Evolutionary conservation across 2,113 vertebrate genomes (phyloP), one percentile per base, ranked within the genome.

Genomic region (Larimichthys polyactis): DNA sequence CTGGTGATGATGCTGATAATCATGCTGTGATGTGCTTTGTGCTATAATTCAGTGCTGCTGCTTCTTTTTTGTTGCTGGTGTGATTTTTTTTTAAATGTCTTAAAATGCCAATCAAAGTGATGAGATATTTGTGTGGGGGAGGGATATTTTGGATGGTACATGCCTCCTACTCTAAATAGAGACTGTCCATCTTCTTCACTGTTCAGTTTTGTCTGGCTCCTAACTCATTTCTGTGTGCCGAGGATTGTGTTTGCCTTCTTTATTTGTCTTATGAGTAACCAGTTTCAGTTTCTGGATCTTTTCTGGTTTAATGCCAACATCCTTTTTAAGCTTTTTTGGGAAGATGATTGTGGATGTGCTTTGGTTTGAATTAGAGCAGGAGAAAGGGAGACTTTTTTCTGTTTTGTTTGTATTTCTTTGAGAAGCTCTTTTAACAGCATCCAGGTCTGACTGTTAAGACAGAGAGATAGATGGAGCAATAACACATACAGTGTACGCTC

Each of bases 401-500:
- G 46, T 74, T 72, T 72, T 79, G 69, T 82, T 91, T 73, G 63
- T 43, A 4, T 60, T 58, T 60, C 62, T 40, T 55, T 66, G 66
- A 87, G 83, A 92, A 88, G 85, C 85, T 90, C 75, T 83, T 90
- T 88, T 89, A 66, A 69, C 76, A 72, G 72, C 89, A 91, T 89
- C 89, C 91, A 89, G 82, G 27, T 67, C 79, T 81, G 22, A 36
- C 75, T 64, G 51, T 44, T 65, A 81, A 81, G 85, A 77, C 52
- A 24, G 49, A 51, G n/a, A 66, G 29, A 17, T 1, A 27, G 70
- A 65, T 20, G 17, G 36, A 64, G 59, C 22, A 71, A 59, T 22
- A 65, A 64, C 43, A 49, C 19, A 24, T 11, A 3, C 49, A 58
- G 86, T 70, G 79, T 58, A 46, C 36, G 7, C 36, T 40, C 36